Conservation (phyloP, 2,113 vertebrate species). For the Notothenia rossii region DNA sequence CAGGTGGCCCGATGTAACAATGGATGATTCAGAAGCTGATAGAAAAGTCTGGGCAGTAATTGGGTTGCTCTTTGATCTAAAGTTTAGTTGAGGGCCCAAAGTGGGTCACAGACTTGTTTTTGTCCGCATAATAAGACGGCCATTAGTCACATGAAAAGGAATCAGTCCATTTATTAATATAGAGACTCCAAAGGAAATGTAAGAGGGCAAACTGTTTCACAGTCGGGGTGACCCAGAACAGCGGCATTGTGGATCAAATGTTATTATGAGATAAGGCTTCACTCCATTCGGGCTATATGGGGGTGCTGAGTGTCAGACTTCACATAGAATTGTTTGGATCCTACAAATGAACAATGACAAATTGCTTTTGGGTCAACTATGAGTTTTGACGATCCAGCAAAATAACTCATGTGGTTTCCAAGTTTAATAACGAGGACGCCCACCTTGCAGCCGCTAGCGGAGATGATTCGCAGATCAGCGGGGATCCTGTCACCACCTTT, state of each 20-base stretch:
- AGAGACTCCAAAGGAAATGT: background rate
- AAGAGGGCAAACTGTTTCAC: background rate
- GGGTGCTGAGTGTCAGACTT: too few relatives aligned
- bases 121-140: background rate
- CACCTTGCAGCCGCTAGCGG: conserved; percentile 96
- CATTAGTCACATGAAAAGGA: background rate
- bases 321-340: too few relatives aligned
- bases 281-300: too few relatives aligned
- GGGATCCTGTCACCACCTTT: conserved; percentile 98
- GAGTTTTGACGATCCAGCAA: too few relatives aligned
- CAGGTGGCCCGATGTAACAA: conserved; percentile 11
- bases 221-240: too few relatives aligned
- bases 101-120: conserved; percentile 14
- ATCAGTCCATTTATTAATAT: background rate
- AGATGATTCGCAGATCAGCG: conserved; percentile 95
- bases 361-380: too few relatives aligned
- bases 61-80: conserved; percentile 15
- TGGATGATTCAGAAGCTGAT: conserved; percentile 1
- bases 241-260: too few relatives aligned
- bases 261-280: too few relatives aligned
- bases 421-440: background rate
- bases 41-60: background rate
- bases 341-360: too few relatives aligned
- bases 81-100: conserved; percentile 15
- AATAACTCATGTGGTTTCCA: background rate